Base-by-base conservation (phyloP, 2,113 vertebrate species). In the Athene noctua region DNA sequence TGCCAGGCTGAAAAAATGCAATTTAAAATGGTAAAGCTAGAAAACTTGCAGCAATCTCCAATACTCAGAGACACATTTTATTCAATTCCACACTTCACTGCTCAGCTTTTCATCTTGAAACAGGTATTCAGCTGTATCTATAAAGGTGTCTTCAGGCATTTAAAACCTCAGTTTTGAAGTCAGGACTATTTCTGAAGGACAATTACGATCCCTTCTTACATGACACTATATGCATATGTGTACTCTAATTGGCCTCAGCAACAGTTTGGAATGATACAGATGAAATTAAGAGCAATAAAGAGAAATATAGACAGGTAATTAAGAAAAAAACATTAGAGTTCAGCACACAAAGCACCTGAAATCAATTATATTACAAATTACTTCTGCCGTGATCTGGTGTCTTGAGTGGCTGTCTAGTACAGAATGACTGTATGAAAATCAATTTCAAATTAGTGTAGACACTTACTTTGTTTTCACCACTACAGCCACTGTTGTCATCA, bases 401-500 rank as follows among this genome's bases (percentile, higher is more conserved):
- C 30, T 7, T 2, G 34, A 68, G 51, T 1, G 18, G 23, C 1
- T 59, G 26, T 21, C 27, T 32, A 18, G 51, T 2, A 38, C 11
- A 1, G 9, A 51, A 61, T 0, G 4, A n/a, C 13, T n/a, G 19
- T 4, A 67, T 8, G 40, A 47, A 92, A 80, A 80, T 26, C 2
- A 17, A 0, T 13, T 87, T 34, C 54, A 82, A 55, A 79, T 15
- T 25, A 87, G 18, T 10, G 42, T 10, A 6, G 42, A 3, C 29
- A 23, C 93, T 97, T 72, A 98, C 98, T 95, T 98, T 98, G 95
- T 98, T 98, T 85, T 99, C 99, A 40, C 98, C 99, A 30, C 98
- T 99, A 74, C 99, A 99, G 92, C 99, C 99, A 86, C 99, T 99
- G 97, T 99, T 99, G 96, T 99, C 99, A 63, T 99, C 99, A 34